Evolutionary conservation across 2,888 invertebrate genomes (phyloP), one percentile per base, ranked within the genome.

Genomic region (Argyresthia goedartella): DNA sequence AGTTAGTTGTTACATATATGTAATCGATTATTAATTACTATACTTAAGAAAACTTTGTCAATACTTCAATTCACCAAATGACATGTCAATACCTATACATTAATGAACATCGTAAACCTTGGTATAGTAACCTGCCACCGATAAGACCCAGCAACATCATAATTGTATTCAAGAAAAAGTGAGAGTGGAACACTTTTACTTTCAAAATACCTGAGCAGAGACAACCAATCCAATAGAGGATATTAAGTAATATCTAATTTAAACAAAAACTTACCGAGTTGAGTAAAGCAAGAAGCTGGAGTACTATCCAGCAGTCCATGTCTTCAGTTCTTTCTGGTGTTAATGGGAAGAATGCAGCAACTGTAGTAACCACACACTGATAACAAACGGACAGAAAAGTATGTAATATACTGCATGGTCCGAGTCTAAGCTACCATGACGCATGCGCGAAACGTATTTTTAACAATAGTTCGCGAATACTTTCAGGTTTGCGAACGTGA

Each of bases 251-350:
- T 25, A 25, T 4, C 25, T 6, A 25, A 25, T n/a, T n/a, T n/a
- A 44, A 52, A 54, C 50, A 41, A 53, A 36, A 10, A 74, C 76
- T 73, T 57, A 81, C 81, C 65, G 74, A 58, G 55, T 63, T 64
- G 58, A 75, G 64, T 65, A 64, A 70, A 58, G 25, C 25, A 4
- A 77, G 57, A 54, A 73, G 57, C 55, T 64, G 69, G 56, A 64
- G 58, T 54, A 70, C 59, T 65, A 64, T 68, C 71, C 73, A 67
- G 46, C 42, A 13, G 58, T 67, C 71, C 81, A 78, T 80, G 55
- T 25, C 48, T 11, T 13, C n/a, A 55, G 59, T 48, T 36, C 48
- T 14, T 1, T 15, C 10, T 8, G 44, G 16, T 8, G 44, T 44
- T 15, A 15, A 44, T 9, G 11, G 41, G 14, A 14, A 14, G 13